Percentiles rank a stretch among this genome's conserved stretches.
Evolutionary conservation across 2,888 invertebrate species (phyloP).

Genomic region (Drosophila suboccidentalis): DNA sequence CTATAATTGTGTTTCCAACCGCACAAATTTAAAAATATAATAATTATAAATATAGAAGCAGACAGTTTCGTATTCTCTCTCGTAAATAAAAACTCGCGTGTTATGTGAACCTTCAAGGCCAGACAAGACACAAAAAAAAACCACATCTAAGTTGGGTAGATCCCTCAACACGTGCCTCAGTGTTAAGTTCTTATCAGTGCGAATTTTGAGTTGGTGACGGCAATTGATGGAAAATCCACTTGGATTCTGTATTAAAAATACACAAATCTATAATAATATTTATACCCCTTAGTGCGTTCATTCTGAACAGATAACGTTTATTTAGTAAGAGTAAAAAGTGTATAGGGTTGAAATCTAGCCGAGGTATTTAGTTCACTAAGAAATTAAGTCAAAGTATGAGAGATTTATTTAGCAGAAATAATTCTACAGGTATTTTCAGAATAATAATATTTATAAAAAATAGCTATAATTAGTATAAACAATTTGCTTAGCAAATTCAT

Average conservation of each 20-base stretch:
- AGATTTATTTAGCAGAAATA: background rate
- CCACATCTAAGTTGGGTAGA: background rate
- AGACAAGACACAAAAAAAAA: constrained; percentile 16
- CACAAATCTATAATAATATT: background rate
- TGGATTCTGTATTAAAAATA: constrained; percentile 1
- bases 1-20: constrained; percentile 14
- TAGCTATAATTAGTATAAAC: background rate
- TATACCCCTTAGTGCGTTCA: no score
- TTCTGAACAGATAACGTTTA: no score
- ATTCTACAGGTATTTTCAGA: background rate
- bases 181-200: constrained; percentile 36
- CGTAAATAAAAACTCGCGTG: constrained; percentile 9
- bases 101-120: constrained; percentile 22
- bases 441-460: background rate
- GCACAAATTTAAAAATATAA: background rate
- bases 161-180: constrained; percentile 29
- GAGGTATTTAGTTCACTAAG: background rate
- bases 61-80: background rate
- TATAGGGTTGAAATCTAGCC: background rate
- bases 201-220: constrained; percentile 10
- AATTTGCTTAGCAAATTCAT: background rate
- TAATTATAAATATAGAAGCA: background rate
- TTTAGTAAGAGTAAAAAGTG: no score
- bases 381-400: background rate
- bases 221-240: background rate